Percentiles rank a stretch among this genome's conserved stretches.
phyloP scores from a whole-genome alignment of 2,888 invertebrate species.

The Trachelus troglodyta region DNA sequence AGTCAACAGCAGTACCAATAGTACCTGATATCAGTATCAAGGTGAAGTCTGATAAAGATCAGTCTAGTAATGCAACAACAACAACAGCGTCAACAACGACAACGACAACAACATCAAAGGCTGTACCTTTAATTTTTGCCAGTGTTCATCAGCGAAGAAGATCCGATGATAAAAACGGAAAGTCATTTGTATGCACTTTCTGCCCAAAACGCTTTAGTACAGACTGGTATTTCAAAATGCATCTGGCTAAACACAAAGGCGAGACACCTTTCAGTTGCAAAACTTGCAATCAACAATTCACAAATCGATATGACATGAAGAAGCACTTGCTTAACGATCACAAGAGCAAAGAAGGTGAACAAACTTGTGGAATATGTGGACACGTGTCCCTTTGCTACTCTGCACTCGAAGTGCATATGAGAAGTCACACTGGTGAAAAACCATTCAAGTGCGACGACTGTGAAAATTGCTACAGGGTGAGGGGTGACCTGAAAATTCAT shows the following conservation, averaged over 20 bases:
- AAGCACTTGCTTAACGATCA: slow-evolving; percentile 49
- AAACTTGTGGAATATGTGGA: slow-evolving; percentile 38
- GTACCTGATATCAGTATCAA: neutral
- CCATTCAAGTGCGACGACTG: slow-evolving; percentile 39
- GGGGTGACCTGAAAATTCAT: slow-evolving; percentile 34
- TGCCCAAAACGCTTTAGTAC: slow-evolving; percentile 57
- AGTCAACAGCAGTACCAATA: neutral
- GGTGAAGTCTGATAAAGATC: slow-evolving; percentile 6
- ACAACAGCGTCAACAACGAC: neutral
- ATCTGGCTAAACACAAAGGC: slow-evolving; percentile 54
- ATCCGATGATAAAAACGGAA: slow-evolving; percentile 17
- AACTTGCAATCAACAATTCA: slow-evolving; percentile 50
- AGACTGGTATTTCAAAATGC: slow-evolving; percentile 60
- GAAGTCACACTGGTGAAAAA: slow-evolving; percentile 19
- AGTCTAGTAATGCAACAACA: neutral
- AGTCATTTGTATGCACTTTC: slow-evolving; percentile 47
- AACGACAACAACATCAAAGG: neutral
- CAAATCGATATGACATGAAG: slow-evolving; percentile 50
- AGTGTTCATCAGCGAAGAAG: slow-evolving; percentile 9
- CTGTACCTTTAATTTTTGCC: neutral
- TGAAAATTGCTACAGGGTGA: slow-evolving; percentile 23
- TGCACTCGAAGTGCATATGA: slow-evolving; percentile 37
- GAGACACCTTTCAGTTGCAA: slow-evolving; percentile 50
- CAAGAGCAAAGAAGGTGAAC: slow-evolving; percentile 29
- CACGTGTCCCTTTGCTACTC: slow-evolving; percentile 27